Conservation (phyloP, 2,888 invertebrate species). For the Polymixis flavicincta region DNA sequence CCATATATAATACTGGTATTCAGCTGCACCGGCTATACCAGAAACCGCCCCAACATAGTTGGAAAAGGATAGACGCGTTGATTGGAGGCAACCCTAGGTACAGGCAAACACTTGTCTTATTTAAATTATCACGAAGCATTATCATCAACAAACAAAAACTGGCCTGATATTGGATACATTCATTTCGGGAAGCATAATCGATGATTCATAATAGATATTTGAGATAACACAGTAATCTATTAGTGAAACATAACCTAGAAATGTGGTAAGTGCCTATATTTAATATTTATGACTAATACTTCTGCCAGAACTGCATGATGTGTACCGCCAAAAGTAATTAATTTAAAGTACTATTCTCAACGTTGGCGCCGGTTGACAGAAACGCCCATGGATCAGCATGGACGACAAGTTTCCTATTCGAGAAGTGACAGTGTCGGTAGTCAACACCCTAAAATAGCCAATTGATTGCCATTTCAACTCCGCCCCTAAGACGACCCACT, state of each 20-base stretch:
- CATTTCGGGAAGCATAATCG: not conserved
- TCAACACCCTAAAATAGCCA: not conserved
- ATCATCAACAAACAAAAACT: not conserved
- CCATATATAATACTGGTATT: not conserved
- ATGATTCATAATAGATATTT: constrained; percentile 17
- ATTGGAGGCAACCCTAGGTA: not conserved
- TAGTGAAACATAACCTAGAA: constrained; percentile 37
- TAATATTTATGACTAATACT: constrained; percentile 15
- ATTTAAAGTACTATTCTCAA: constrained; percentile 19
- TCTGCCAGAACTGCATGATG: constrained; percentile 9
- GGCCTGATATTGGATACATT: not conserved
- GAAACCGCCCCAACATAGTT: not conserved
- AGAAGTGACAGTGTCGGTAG: not conserved
- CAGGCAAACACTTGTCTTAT: not conserved
- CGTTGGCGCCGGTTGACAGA: not conserved
- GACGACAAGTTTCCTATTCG: not conserved
- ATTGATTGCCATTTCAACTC: not conserved
- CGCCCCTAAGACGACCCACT: too few relatives aligned
- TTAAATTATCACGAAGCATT: too few relatives aligned
- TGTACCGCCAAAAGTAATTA: constrained; percentile 4
- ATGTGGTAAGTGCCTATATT: not conserved
- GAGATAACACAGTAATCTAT: constrained; percentile 18
- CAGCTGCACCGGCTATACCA: not conserved
- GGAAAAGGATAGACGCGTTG: not conserved
- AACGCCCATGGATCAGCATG: constrained; percentile 40